Base-by-base conservation (phyloP, 1,140 invertebrate genomes). In the Luehdorfia chinensis region DNA sequence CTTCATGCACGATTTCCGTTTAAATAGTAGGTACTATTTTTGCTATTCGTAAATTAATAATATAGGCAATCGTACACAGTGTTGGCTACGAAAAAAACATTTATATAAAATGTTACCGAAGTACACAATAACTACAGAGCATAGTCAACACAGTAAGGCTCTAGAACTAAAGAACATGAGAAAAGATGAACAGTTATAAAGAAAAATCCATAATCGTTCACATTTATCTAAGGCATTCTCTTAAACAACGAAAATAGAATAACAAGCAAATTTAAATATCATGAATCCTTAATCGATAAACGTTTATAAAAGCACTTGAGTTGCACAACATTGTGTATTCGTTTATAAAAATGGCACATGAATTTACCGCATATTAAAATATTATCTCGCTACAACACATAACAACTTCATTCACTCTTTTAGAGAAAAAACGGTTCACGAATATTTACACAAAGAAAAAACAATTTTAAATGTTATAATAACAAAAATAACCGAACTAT, bases 251-350 rank as follows among this genome's bases (percentile, higher is more conserved):
- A 59, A 54, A 59, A 71, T 66, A 75, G 56, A 69, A 72, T 57
- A 74, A 68, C 75, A 85, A 85, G 81, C 81, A 85, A 85, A 85
- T 85, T 85, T 77, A 83, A 83, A 68, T 81, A 83, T 83, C 71
- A 61, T 54, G 58, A 55, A 64, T 56, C 45, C 59, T 70, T 59
- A 60, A 43, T 43, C 2, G 9, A 23, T 57, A 60, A 63, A 69
- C 62, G 54, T 72, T 66, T 69, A 65, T 66, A 75, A 76, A 83
- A 85, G 81, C 78, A 84, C 77, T 84, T 75, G 62, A 67, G 52
- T 78, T 75, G 79, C 75, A 75, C 67, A 69, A 69, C 59, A 28
- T 59, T 58, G 55, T 74, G 59, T 58, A 51, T 65, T 66, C 54
- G 37, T 59, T 51, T 62, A 67, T 68, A 70, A 72, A 75, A 78